Evolutionary conservation across 2,113 vertebrate genomes (phyloP).

Genomic region (Etheostoma spectabile): DNA sequence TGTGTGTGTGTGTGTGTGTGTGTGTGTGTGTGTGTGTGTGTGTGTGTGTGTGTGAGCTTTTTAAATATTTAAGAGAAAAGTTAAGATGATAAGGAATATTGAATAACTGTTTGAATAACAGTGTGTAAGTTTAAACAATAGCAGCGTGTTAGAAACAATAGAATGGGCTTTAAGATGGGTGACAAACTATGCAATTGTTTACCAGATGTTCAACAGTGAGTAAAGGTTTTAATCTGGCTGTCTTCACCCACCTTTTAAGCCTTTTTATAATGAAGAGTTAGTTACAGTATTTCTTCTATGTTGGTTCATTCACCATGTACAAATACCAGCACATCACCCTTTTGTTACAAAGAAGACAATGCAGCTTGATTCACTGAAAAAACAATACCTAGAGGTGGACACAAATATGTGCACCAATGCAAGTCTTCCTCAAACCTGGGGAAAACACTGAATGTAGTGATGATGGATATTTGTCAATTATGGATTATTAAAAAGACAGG

Average conservation of each 20-base stretch:
- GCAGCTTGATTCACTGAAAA: too few species aligned
- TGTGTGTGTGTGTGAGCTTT: neutral
- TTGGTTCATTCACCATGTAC: neutral
- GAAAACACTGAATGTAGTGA: too few species aligned
- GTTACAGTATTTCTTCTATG: neutral
- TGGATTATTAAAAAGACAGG: too few species aligned
- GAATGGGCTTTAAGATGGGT: too few species aligned
- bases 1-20: too few species aligned
- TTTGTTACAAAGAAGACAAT: too few species aligned
- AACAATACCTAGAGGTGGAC: too few species aligned
- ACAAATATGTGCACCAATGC: too few species aligned
- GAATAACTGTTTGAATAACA: neutral
- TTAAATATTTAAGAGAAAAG: neutral
- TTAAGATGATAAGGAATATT: neutral
- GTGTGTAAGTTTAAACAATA: neutral
- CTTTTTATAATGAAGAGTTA: neutral
- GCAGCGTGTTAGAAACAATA: neutral
- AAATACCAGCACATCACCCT: too few species aligned
- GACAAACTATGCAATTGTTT: neutral
- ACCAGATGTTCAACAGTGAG: neutral
- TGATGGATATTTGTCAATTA: too few species aligned
- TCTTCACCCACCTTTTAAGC: neutral
- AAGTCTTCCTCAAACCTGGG: too few species aligned
- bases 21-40: too few species aligned
- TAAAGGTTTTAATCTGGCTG: neutral